Evolutionary conservation across 2,888 invertebrate species (phyloP), one percentile per base, ranked within the genome.

Genomic region (Cybosia mesomella): DNA sequence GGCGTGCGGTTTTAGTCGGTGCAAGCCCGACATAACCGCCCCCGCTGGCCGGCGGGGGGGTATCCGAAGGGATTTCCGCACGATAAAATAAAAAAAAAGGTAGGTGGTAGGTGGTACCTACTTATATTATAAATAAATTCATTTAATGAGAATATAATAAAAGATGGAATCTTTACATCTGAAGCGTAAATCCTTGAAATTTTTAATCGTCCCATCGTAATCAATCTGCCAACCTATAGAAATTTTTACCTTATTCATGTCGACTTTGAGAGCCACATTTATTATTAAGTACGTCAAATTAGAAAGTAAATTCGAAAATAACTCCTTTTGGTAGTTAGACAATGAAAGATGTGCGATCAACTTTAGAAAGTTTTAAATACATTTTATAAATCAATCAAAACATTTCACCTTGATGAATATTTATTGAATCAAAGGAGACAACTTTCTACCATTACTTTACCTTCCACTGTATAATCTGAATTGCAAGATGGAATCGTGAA

Each of bases 371-470:
- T 88, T 88, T 85, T 84, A 81, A 88, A 88, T 87, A 87, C 82
- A 83, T 84, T 89, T 87, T 86, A 87, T 88, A 88, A 90, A 89
- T 89, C 86, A 85, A 89, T 89, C 87, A 85, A 92, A 80, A 92
- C 84, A 92, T 92, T 87, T 85, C 73, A 79, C 77, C 72, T 84
- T 83, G 75, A 87, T 89, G 87, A 89, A 91, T 91, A 91, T 91
- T 89, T 85, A 87, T 87, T 32, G 34, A 49, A 82, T 71, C 72
- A 68, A 70, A 71, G 68, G 59, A 72, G 69, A 80, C 80, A 74
- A 75, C 74, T 74, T 83, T 84, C 71, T 75, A 80, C 77, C 76
- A 74, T 77, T 76, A 78, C 76, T 80, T 77, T 74, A 74, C 73
- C 71, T 73, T 76, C 71, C 28, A 70, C 64, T 71, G 58, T 66